Percentiles rank a stretch among this genome's conserved stretches.
These are phyloP conservation scores for Drosophila kurseongensis DNA, from an alignment of 1,140 invertebrate species.

Conservation along the genomic window DNA sequence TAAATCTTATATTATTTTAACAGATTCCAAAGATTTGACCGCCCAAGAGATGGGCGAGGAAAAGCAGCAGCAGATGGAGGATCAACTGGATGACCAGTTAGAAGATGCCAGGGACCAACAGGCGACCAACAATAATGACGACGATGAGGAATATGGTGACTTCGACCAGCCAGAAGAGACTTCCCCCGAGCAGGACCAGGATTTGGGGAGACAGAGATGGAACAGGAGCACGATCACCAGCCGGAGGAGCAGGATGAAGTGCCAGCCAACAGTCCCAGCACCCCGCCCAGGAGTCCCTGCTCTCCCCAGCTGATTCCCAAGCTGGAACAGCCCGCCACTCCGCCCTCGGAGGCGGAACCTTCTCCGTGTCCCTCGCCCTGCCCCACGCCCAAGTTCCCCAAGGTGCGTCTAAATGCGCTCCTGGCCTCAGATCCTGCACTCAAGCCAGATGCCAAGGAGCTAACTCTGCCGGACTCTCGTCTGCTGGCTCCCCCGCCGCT, in stretches of 20 bases:
- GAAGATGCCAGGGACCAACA: conserved; percentile 41
- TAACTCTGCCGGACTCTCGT: conserved; percentile 62
- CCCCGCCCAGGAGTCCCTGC: conserved; percentile 53
- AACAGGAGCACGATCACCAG: conserved; percentile 18
- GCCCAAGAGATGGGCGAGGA: conserved; percentile 71
- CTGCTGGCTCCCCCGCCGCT: conserved; percentile 47
- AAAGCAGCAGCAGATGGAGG: conserved; percentile 50
- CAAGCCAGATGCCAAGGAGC: conserved; percentile 86
- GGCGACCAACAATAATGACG: conserved; percentile 28
- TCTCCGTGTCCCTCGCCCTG: conserved; percentile 58
- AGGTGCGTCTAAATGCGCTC: conserved; percentile 90
- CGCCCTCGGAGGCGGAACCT: conserved; percentile 49
- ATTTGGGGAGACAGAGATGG: conserved; percentile 28
- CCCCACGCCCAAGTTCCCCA: conserved; percentile 85
- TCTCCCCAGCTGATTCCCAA: conserved; percentile 53
- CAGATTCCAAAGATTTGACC: conserved; percentile 83
- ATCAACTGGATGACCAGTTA: conserved; percentile 38
- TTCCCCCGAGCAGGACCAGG: conserved; percentile 39
- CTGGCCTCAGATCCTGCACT: conserved; percentile 92
- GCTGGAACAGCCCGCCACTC: conserved; percentile 61
- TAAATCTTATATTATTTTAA: not conserved
- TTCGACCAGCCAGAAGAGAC: conserved; percentile 53
- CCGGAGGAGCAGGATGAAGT: conserved; percentile 13
- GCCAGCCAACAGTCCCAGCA: conserved; percentile 30
- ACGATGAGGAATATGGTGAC: conserved; percentile 23